phyloP scores from a whole-genome alignment of 2,113 vertebrate species.

The Nerophis ophidion region DNA sequence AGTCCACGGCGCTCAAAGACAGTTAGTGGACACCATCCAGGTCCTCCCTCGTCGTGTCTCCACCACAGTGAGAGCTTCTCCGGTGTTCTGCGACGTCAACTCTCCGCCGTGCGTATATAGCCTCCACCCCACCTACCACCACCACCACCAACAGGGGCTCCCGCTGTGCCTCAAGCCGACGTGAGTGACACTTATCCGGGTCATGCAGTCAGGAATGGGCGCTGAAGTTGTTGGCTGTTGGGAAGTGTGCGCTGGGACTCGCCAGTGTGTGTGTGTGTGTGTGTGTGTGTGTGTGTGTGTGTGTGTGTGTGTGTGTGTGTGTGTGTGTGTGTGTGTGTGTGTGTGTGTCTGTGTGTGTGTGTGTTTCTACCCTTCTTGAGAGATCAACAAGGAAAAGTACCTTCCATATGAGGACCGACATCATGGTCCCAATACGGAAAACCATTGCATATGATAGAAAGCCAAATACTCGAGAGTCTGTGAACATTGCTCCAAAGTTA shows the following conservation, averaged over 20 bases:
- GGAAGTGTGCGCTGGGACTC: conserved; percentile 26
- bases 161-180: not conserved
- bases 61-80: not conserved
- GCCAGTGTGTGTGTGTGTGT: not conserved
- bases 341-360: not conserved
- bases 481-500: too few species aligned
- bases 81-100: not conserved
- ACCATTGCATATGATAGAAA: too few species aligned
- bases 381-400: too few species aligned
- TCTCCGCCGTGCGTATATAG: not conserved
- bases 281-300: too few species aligned
- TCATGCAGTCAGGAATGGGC: not conserved
- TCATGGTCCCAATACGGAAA: too few species aligned
- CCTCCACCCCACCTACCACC: too few species aligned
- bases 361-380: not conserved
- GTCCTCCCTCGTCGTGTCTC: not conserved
- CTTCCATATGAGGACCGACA: too few species aligned
- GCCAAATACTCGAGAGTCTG: too few species aligned
- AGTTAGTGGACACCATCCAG: not conserved
- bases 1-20: conserved; percentile 18
- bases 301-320: too few species aligned
- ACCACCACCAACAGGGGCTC: too few species aligned
- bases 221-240: conserved; percentile 2
- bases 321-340: too few species aligned
- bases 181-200: not conserved